Evolutionary conservation across 2,888 invertebrate species (phyloP).

Genomic region (Latrodectus elegans): DNA sequence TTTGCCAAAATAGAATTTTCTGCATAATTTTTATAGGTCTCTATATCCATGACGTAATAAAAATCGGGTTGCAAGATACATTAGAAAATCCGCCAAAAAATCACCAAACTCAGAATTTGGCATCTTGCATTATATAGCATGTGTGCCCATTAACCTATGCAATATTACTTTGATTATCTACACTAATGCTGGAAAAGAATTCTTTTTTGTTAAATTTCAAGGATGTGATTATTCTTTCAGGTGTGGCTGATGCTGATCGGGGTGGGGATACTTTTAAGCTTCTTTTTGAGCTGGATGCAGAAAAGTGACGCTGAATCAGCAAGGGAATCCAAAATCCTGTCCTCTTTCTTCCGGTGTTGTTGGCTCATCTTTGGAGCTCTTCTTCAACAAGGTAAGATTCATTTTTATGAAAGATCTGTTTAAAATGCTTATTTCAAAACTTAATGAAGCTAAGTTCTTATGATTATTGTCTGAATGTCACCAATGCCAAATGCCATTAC

Average conservation of each 20-base stretch:
- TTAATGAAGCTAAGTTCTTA: neutral
- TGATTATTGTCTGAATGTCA: neutral
- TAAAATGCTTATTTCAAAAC: too few species aligned
- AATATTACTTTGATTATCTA: too few species aligned
- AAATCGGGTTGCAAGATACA: too few species aligned
- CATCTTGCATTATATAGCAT: too few species aligned
- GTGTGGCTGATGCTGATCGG: slow-evolving; percentile 34
- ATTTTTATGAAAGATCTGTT: neutral
- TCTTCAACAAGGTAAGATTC: slow-evolving; percentile 51
- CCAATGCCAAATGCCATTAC: neutral
- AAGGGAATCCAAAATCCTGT: slow-evolving; percentile 23
- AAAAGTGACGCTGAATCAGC: neutral
- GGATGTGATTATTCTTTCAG: slow-evolving; percentile 9
- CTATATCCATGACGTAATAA: too few species aligned
- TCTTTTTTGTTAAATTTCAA: too few species aligned
- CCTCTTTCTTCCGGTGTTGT: slow-evolving; percentile 30
- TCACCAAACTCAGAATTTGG: too few species aligned
- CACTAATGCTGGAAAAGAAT: too few species aligned
- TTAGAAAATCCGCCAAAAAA: too few species aligned
- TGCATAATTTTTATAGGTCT: too few species aligned
- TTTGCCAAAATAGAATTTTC: too few species aligned
- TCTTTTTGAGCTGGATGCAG: slow-evolving; percentile 26
- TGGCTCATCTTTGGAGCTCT: slow-evolving; percentile 56
- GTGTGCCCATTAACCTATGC: too few species aligned
- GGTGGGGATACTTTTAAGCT: slow-evolving; percentile 29